Conservation (phyloP, 2,888 invertebrate genomes). For the Ptychoptera contaminata region DNA sequence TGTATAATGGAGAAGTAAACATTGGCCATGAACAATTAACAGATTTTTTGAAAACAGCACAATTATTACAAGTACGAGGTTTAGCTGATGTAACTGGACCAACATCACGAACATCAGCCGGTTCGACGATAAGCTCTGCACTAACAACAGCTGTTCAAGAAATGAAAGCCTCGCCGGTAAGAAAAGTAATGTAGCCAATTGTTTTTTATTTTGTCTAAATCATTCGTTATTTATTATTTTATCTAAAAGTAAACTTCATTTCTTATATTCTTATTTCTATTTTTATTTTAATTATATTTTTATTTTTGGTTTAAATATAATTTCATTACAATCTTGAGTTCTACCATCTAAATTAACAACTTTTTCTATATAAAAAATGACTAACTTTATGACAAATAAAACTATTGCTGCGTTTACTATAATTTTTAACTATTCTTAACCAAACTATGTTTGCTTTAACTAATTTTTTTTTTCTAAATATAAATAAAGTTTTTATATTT, state of each 20-base stretch:
- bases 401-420: too few relatives aligned
- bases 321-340: too few relatives aligned
- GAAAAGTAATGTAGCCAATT: slow-evolving; percentile 17
- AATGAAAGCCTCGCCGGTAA: slow-evolving; percentile 32
- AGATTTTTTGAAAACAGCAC: slow-evolving; percentile 74
- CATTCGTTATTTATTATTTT: too few relatives aligned
- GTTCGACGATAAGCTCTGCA: slow-evolving; percentile 11
- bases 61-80: slow-evolving; percentile 73
- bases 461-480: not conserved
- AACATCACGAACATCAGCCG: slow-evolving; percentile 9
- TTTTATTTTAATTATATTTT: too few relatives aligned
- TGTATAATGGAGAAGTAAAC: slow-evolving; percentile 86
- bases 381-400: too few relatives aligned
- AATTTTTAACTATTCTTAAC: not conserved
- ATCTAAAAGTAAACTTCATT: too few relatives aligned
- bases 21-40: slow-evolving; percentile 75
- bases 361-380: too few relatives aligned
- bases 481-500: too few relatives aligned
- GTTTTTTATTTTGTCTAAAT: not conserved
- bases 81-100: slow-evolving; percentile 56
- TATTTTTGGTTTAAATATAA: too few relatives aligned
- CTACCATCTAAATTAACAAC: too few relatives aligned
- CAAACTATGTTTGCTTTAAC: not conserved
- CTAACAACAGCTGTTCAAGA: slow-evolving; percentile 23
- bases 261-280: too few relatives aligned